Evolutionary conservation across 2,888 invertebrate species (phyloP), one percentile per base, ranked within the genome.

Genomic region (Congeria kusceri): DNA sequence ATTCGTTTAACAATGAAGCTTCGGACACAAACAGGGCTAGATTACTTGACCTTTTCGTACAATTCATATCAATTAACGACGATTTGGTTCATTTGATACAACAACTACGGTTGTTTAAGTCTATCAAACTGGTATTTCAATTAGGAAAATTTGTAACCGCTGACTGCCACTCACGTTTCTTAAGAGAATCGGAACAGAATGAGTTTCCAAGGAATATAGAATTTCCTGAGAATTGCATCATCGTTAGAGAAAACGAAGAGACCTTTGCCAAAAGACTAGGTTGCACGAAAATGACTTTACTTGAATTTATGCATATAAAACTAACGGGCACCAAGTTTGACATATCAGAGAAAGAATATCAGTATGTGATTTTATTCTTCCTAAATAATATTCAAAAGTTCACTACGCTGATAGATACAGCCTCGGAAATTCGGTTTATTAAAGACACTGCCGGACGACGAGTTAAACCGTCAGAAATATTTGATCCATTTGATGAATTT

Each of bases 391-490:
- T 76, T 25, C 0, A 29, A 7, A 3, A n/a, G 11, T 77, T 68
- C 47, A 1, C 59, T 0, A 4, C 7, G 7, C 44, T 84, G 13
- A 46, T 79, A 11, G 11, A 65, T 1, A n/a, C 64, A 25, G 67
- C 69, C 15, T 68, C 46, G n/a, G 28, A 63, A 29, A 47, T 79
- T 11, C 44, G 32, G 9, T 85, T 80, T 63, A 57, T 82, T 20
- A 53, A 39, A 13, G 64, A 61, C 20, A 59, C n/a, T 5, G 27
- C 20, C 7, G 59, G 63, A 27, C 32, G 58, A 18, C 53, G 13
- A 20, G 53, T 64, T 23, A 78, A 58, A 64, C 70, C 82, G n/a
- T 28, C 29, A 1, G 78, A 84, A 13, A 28, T 84, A 15, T 84
- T 73, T 58, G 70, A 84, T 69, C 73, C 80, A 13, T 20, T n/a